phyloP scores from a whole-genome alignment of 2,113 vertebrate genomes.

The Nesogale talazaci region DNA sequence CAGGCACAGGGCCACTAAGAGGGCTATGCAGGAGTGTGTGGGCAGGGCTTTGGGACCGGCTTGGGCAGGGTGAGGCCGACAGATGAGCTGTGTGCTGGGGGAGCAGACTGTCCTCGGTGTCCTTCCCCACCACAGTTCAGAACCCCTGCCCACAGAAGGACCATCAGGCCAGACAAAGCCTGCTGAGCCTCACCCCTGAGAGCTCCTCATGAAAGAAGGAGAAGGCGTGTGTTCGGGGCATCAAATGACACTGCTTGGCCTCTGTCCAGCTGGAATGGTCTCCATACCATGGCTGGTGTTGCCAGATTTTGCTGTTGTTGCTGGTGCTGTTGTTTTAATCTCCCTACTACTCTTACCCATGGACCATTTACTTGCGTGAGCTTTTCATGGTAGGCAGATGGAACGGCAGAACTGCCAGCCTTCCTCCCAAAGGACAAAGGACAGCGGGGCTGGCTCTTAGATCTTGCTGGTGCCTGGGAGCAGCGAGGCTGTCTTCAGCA shows the following conservation, averaged over 20 bases:
- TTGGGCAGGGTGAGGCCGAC: not conserved
- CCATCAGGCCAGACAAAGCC: not conserved
- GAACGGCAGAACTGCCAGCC: not conserved
- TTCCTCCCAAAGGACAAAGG: constrained; percentile 14
- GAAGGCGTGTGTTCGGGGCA: not conserved
- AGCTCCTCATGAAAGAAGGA: not conserved
- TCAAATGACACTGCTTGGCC: not conserved
- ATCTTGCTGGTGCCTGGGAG: not conserved
- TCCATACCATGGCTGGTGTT: not conserved
- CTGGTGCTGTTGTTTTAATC: not conserved
- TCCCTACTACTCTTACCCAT: not conserved
- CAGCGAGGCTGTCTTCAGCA: not conserved
- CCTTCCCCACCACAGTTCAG: not conserved
- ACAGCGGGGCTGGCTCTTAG: not conserved
- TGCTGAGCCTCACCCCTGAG: not conserved
- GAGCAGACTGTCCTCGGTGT: accelerated
- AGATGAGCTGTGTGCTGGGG: not conserved
- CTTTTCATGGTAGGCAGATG: not conserved
- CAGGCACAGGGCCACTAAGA: accelerated
- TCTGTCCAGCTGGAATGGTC: not conserved
- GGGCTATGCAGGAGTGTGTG: not conserved
- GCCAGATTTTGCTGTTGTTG: too few relatives aligned
- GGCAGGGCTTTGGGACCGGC: not conserved
- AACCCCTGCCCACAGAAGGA: not conserved
- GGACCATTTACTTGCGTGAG: not conserved